These are phyloP conservation scores for Coreius guichenoti DNA, from an alignment of 2,797 vertebrate genomes.

Conservation along the genomic window DNA sequence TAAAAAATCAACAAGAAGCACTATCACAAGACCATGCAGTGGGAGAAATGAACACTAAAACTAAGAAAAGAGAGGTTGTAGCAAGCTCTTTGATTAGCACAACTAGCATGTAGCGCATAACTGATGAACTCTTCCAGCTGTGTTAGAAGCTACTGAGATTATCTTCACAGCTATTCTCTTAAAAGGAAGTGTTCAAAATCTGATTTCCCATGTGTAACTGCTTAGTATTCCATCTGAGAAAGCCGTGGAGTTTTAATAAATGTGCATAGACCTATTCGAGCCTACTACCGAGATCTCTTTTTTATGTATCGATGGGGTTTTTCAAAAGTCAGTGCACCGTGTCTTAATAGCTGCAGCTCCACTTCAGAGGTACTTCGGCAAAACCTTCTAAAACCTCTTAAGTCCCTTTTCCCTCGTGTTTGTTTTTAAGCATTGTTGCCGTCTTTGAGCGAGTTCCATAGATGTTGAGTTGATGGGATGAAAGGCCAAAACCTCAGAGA, in stretches of 20 bases:
- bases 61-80: slow-evolving; percentile 57
- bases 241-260: slow-evolving; percentile 13
- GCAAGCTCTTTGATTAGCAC: slow-evolving; percentile 62
- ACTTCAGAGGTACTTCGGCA: slow-evolving; percentile 18
- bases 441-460: slow-evolving; percentile 30
- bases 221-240: slow-evolving; percentile 43
- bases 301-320: slow-evolving; percentile 27
- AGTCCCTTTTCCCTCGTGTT: slow-evolving; percentile 21
- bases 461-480: slow-evolving; percentile 61
- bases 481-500: slow-evolving; percentile 63
- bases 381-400: slow-evolving; percentile 31
- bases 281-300: not conserved
- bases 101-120: slow-evolving; percentile 46
- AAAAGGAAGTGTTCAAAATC: slow-evolving; percentile 40
- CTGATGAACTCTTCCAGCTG: slow-evolving; percentile 48
- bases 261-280: slow-evolving; percentile 2
- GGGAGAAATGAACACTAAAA: slow-evolving; percentile 54
- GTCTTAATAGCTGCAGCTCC: slow-evolving; percentile 2
- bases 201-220: slow-evolving; percentile 46
- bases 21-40: slow-evolving; percentile 54
- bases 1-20: not conserved
- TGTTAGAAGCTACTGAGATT: slow-evolving; percentile 54
- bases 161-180: slow-evolving; percentile 45
- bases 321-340: not conserved
- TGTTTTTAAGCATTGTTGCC: slow-evolving; percentile 42